phyloP scores from a whole-genome alignment of 2,888 invertebrate genomes.

The Aspidiotus destructor region DNA sequence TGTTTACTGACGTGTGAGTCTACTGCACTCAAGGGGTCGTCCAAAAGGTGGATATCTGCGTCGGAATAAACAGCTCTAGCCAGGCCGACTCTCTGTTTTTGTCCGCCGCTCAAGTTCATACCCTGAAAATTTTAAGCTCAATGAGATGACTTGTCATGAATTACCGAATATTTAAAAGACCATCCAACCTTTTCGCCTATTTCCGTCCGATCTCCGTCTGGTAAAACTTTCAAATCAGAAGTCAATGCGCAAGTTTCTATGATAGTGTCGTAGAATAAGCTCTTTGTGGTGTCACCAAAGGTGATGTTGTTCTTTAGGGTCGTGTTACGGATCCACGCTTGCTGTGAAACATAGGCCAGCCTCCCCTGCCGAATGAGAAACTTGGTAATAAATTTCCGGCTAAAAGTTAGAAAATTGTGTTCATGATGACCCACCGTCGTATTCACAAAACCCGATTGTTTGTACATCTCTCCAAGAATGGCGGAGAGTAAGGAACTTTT shows the following conservation, averaged over 20 bases:
- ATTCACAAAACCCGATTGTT: constrained; percentile 66
- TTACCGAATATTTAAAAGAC: not conserved
- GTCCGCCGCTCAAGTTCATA: constrained; percentile 78
- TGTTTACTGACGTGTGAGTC: constrained; percentile 57
- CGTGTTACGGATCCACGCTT: constrained; percentile 97
- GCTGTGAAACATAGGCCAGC: constrained; percentile 81
- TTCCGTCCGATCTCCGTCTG: constrained; percentile 93
- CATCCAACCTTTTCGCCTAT: constrained; percentile 55
- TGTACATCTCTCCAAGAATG: constrained; percentile 83
- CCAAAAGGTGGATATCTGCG: constrained; percentile 81
- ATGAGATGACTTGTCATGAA: not conserved
- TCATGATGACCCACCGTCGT: constrained; percentile 45
- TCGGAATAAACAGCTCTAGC: constrained; percentile 85
- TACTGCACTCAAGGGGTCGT: constrained; percentile 75
- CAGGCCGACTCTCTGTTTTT: constrained; percentile 81
- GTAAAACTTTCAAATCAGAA: constrained; percentile 84
- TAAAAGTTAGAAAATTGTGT: no score
- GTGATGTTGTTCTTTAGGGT: constrained; percentile 85
- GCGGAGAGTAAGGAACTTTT: constrained; percentile 84
- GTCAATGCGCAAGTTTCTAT: constrained; percentile 83
- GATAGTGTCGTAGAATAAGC: constrained; percentile 62
- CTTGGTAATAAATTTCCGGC: not conserved
- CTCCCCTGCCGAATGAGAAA: constrained; percentile 42
- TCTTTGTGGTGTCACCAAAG: constrained; percentile 69
- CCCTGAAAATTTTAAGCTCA: constrained; percentile 44